Evolutionary conservation across 2,888 invertebrate species (phyloP).

Genomic region (Halocaridina rubra): DNA sequence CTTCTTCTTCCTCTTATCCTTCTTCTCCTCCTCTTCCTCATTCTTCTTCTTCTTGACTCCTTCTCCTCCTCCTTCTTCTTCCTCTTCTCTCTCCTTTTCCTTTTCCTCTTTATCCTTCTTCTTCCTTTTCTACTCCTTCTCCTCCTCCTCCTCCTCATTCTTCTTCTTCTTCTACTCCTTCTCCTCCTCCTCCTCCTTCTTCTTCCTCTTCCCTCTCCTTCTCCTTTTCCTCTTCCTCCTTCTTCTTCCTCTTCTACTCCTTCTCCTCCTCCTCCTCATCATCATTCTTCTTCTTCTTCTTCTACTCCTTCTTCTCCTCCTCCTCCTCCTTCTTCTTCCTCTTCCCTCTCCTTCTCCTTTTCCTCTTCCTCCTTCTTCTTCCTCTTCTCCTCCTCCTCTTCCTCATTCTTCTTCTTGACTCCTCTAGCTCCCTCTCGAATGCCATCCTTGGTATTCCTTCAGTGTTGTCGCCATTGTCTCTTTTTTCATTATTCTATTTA

Average conservation of each 20-base stretch:
- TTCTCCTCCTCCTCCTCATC: too few relatives aligned
- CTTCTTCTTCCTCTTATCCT: neutral
- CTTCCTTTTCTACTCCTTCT: too few relatives aligned
- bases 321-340: neutral
- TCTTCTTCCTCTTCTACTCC: too few relatives aligned
- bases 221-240: neutral
- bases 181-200: neutral
- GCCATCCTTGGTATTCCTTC: too few relatives aligned
- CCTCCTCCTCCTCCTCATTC: too few relatives aligned
- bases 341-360: neutral
- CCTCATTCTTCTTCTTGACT: neutral
- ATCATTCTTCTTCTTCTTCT: too few relatives aligned
- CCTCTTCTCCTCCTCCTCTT: neutral
- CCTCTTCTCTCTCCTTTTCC: neutral
- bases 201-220: neutral
- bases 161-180: too few relatives aligned
- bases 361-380: neutral
- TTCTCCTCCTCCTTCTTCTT: neutral
- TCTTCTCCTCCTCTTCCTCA: neutral
- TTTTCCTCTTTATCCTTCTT: neutral
- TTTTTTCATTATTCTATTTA: neutral
- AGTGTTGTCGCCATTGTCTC: neutral
- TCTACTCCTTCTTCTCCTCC: too few relatives aligned
- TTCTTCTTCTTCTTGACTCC: too few relatives aligned
- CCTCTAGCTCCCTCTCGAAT: neutral